Percentiles rank a stretch among this genome's conserved stretches.
These are phyloP conservation scores for Actias luna DNA, from an alignment of 2,888 invertebrate genomes.

Conservation along the genomic window DNA sequence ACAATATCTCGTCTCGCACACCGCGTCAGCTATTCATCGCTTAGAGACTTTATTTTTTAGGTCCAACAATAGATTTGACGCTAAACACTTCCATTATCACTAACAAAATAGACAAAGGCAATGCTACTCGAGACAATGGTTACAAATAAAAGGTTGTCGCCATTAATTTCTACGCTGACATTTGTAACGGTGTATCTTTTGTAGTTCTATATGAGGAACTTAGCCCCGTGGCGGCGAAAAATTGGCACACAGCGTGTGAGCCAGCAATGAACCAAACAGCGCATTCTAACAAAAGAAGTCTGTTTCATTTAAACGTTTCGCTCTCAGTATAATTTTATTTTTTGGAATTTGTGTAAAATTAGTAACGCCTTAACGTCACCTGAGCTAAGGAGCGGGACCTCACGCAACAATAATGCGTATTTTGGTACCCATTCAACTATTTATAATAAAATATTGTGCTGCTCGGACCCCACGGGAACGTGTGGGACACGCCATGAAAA, in stretches of 20 bases:
- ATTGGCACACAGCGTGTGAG: conserved; percentile 68
- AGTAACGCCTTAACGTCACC: conserved; percentile 75
- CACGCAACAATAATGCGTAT: conserved; percentile 70
- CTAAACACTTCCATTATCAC: conserved; percentile 79
- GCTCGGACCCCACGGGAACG: conserved; percentile 65
- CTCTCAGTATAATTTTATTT: conserved; percentile 58
- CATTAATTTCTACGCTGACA: conserved; percentile 77
- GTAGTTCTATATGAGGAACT: conserved; percentile 48
- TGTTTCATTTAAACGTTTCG: conserved; percentile 51
- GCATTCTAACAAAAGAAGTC: conserved; percentile 46
- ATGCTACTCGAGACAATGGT: conserved; percentile 71
- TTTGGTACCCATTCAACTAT: conserved; percentile 70
- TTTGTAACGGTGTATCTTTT: conserved; percentile 73
- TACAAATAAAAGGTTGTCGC: conserved; percentile 73
- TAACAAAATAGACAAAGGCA: conserved; percentile 73
- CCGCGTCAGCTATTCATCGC: conserved; percentile 73
- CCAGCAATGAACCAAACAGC: conserved; percentile 43
- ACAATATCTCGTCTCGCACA: conserved; percentile 64
- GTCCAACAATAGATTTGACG: conserved; percentile 72
- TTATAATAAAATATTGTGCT: conserved; percentile 69
- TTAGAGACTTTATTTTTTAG: conserved; percentile 56
- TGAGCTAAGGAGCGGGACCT: conserved; percentile 71
- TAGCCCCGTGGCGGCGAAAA: conserved; percentile 64
- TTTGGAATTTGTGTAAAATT: conserved; percentile 56
- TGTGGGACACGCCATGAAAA: conserved; percentile 45